Percentiles rank a stretch among this genome's conserved stretches.
Evolutionary conservation across 2,888 invertebrate species (phyloP).

Genomic region (Phyllotreta cruciferae): DNA sequence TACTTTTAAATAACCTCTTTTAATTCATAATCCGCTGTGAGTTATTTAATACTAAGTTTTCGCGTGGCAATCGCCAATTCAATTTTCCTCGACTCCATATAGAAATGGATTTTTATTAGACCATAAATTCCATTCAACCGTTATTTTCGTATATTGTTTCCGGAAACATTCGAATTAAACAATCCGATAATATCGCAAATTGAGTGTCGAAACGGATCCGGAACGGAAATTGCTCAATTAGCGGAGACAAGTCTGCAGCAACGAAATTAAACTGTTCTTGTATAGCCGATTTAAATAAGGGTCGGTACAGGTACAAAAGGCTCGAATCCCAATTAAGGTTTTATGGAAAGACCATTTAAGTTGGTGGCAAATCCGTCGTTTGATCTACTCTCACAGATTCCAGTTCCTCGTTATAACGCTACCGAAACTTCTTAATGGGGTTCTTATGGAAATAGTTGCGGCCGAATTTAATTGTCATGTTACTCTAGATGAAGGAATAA

Average conservation of each 20-base stretch:
- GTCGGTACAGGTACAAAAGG: constrained; percentile 4
- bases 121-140: too few species aligned
- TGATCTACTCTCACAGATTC: constrained; percentile 5
- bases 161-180: too few species aligned
- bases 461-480: neutral
- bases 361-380: constrained; percentile 2
- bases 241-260: neutral
- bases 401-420: constrained; percentile 3
- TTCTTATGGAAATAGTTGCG: constrained; percentile 9
- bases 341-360: constrained; percentile 2
- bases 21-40: too few species aligned
- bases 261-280: constrained; percentile 3
- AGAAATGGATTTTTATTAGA: too few species aligned
- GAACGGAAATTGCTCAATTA: constrained; percentile 1
- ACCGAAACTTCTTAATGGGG: constrained; percentile 5
- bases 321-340: constrained; percentile 7
- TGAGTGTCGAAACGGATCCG: too few species aligned
- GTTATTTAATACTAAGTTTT: too few species aligned
- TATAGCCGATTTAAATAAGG: constrained; percentile 6
- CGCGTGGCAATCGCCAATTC: too few species aligned
- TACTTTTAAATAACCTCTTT: too few species aligned
- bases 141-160: too few species aligned
- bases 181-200: too few species aligned
- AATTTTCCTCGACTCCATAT: too few species aligned
- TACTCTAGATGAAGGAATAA: neutral